Evolutionary conservation across 2,113 vertebrate species (phyloP).

Genomic region (Protomyctophum bolini): DNA sequence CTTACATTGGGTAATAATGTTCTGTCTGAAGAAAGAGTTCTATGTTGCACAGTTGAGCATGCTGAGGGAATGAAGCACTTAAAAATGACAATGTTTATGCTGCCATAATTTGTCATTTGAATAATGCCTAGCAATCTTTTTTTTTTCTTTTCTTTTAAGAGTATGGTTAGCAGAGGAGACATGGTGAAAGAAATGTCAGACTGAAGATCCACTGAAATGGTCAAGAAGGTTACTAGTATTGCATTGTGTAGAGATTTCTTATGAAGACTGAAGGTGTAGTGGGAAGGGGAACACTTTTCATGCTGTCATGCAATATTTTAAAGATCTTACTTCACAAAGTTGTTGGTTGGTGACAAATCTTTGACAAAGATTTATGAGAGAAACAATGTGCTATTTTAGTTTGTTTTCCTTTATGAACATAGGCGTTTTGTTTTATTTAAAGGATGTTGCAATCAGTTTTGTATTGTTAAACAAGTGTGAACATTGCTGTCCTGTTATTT

Average conservation of each 20-base stretch:
- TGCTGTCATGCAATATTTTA: slow-evolving; percentile 32
- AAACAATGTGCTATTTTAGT: slow-evolving; percentile 48
- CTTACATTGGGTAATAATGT: slow-evolving; percentile 16
- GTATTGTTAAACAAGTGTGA: slow-evolving; percentile 50
- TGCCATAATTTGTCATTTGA: slow-evolving; percentile 51
- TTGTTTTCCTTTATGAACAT: slow-evolving; percentile 43
- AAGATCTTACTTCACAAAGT: slow-evolving; percentile 25
- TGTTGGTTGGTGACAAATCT: slow-evolving; percentile 33
- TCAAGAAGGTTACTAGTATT: slow-evolving; percentile 36
- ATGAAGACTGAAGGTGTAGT: slow-evolving; percentile 6
- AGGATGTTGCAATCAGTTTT: slow-evolving; percentile 53
- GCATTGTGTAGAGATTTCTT: slow-evolving; percentile 34
- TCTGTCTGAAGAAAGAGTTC: background rate
- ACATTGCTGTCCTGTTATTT: slow-evolving; percentile 49
- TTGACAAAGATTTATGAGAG: slow-evolving; percentile 31
- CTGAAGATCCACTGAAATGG: slow-evolving; percentile 56
- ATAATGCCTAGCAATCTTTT: slow-evolving; percentile 48
- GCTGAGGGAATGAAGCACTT: slow-evolving; percentile 65
- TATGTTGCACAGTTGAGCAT: slow-evolving; percentile 57
- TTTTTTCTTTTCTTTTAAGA: slow-evolving; percentile 27
- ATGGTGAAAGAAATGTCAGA: slow-evolving; percentile 29
- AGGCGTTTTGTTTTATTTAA: slow-evolving; percentile 48
- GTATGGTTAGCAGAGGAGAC: slow-evolving; percentile 33
- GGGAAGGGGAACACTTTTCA: slow-evolving; percentile 25
- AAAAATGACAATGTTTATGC: slow-evolving; percentile 57